phyloP scores from a whole-genome alignment of 2,113 vertebrate species.

The Syngnathus floridae region DNA sequence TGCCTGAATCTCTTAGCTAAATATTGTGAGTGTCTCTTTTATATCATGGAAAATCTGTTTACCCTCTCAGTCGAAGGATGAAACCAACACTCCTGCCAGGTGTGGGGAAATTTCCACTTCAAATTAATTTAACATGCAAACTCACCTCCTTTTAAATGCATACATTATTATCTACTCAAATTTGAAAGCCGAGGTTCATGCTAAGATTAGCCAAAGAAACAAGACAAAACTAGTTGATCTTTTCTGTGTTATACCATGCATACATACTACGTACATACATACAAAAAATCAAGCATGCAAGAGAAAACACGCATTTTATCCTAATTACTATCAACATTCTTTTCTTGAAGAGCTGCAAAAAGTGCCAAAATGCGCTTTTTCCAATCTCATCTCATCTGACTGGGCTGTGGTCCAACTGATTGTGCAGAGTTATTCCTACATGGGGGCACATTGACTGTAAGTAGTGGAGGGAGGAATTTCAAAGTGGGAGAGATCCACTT shows the following conservation, averaged over 20 bases:
- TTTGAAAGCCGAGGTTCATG: too few species aligned
- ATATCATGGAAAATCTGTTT: slow-evolving; percentile 70
- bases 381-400: slow-evolving; percentile 47
- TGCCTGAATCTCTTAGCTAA: slow-evolving; percentile 76
- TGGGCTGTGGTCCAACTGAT: slow-evolving; percentile 52
- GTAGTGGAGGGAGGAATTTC: slow-evolving; percentile 62
- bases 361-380: slow-evolving; percentile 47
- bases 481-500: slow-evolving; percentile 55
- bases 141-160: too few species aligned
- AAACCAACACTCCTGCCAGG: slow-evolving; percentile 44
- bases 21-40: slow-evolving; percentile 78
- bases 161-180: too few species aligned
- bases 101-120: not conserved
- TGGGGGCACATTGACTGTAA: slow-evolving; percentile 66
- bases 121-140: not conserved
- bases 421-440: slow-evolving; percentile 51
- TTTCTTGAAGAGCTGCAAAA: slow-evolving; percentile 30
- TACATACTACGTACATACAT: too few species aligned
- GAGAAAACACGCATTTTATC: slow-evolving; percentile 29
- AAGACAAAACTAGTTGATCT: too few species aligned
- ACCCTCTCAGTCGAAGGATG: slow-evolving; percentile 67
- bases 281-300: slow-evolving; percentile 19
- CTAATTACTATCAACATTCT: slow-evolving; percentile 22
- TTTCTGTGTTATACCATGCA: too few species aligned
- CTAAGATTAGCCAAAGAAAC: too few species aligned